phyloP scores from a whole-genome alignment of 2,888 invertebrate genomes.

The Acrocyrtus sp. region DNA sequence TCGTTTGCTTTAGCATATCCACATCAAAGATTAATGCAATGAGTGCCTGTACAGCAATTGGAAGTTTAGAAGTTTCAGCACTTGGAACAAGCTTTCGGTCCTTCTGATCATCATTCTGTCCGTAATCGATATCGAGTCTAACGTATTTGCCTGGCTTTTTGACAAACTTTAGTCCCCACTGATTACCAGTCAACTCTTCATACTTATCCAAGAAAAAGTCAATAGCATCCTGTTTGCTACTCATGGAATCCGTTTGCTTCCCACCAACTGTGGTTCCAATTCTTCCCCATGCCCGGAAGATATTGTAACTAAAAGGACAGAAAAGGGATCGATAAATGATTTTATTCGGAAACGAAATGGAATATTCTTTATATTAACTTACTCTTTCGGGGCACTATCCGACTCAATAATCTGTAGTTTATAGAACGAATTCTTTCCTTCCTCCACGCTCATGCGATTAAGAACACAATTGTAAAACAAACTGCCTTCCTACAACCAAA shows the following conservation, averaged over 20 bases:
- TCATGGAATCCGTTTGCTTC: conserved; percentile 72
- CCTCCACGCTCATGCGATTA: conserved; percentile 85
- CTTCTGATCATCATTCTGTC: conserved; percentile 69
- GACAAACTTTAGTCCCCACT: conserved; percentile 78
- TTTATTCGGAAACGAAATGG: neutral
- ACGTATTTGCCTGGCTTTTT: conserved; percentile 80
- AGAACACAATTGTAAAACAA: conserved; percentile 83
- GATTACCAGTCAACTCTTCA: conserved; percentile 84
- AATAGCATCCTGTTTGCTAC: conserved; percentile 71
- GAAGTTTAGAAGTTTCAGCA: conserved; percentile 73
- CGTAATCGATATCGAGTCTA: conserved; percentile 92
- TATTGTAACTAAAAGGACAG: conserved; percentile 69
- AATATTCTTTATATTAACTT: neutral
- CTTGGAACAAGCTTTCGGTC: conserved; percentile 65
- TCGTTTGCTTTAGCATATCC: conserved; percentile 88
- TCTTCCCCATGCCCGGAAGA: conserved; percentile 95
- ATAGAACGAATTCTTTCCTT: conserved; percentile 92
- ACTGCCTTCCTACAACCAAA: conserved; percentile 65
- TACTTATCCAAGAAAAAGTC: conserved; percentile 74
- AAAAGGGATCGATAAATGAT: too few species aligned
- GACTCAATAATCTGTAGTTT: conserved; percentile 88
- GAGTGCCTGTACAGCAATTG: conserved; percentile 81
- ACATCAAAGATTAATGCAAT: conserved; percentile 91
- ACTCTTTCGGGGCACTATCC: conserved; percentile 70
- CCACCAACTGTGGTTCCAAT: conserved; percentile 94